Conservation (phyloP, 2,113 vertebrate genomes). For the Callaeas wilsoni region DNA sequence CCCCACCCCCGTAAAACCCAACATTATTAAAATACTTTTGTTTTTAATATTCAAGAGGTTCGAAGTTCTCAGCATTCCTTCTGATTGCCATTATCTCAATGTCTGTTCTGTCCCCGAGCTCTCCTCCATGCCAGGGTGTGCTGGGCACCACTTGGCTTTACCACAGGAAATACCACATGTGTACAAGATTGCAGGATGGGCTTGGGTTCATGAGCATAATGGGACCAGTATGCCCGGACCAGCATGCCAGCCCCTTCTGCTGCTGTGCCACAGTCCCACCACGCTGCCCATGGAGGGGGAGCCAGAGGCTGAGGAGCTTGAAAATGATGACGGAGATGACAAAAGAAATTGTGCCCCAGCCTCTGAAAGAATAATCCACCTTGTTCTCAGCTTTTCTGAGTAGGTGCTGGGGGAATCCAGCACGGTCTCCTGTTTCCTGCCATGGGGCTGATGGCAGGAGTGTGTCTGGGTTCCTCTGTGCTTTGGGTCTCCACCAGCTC, state of each 20-base stretch:
- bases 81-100: neutral
- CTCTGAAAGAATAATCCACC: neutral
- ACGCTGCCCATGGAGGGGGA: neutral
- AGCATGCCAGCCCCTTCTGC: neutral
- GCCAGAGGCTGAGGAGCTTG: neutral
- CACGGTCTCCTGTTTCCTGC: neutral
- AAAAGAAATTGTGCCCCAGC: neutral
- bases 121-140: neutral
- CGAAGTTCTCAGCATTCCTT: constrained; percentile 54
- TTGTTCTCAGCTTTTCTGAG: neutral
- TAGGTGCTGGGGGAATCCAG: neutral
- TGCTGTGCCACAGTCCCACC: neutral
- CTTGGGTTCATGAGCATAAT: neutral
- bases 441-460: neutral
- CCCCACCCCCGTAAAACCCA: neutral
- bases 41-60: constrained; percentile 72
- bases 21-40: constrained; percentile 76
- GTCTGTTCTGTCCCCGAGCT: neutral
- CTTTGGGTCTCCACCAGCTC: neutral
- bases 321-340: neutral
- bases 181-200: constrained; percentile 8
- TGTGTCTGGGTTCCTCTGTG: neutral
- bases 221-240: neutral
- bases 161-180: constrained; percentile 73
- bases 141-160: constrained; percentile 18